phyloP scores from a whole-genome alignment of 2,113 vertebrate species.

The Gopherus evgoodei region DNA sequence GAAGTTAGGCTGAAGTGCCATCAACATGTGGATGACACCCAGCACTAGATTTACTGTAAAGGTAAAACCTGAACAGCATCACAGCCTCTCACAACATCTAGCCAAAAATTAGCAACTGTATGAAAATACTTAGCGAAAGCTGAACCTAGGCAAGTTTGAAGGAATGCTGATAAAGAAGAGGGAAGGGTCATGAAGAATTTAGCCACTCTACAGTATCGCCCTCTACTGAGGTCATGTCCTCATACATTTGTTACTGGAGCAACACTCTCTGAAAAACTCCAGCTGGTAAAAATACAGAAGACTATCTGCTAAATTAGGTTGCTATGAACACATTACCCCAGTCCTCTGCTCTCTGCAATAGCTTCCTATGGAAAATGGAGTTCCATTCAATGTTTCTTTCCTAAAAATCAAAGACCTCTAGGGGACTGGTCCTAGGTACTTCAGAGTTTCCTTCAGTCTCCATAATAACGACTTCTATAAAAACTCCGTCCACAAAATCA shows the following conservation, averaged over 20 bases:
- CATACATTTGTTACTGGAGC: neutral
- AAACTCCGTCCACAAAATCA: neutral
- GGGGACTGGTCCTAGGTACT: neutral
- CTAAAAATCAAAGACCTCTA: neutral
- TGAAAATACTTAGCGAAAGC: neutral
- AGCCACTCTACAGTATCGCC: neutral
- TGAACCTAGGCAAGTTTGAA: neutral
- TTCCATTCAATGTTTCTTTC: neutral
- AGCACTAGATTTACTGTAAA: neutral
- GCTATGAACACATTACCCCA: neutral
- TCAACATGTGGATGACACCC: neutral
- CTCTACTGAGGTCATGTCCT: neutral
- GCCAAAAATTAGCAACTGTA: neutral
- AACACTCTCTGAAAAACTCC: neutral
- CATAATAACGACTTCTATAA: neutral
- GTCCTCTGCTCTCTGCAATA: neutral
- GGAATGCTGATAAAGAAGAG: neutral
- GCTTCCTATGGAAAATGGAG: neutral
- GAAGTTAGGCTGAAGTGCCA: neutral
- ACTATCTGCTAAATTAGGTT: neutral
- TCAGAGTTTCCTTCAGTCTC: neutral
- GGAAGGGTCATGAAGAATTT: neutral
- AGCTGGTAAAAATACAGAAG: neutral
- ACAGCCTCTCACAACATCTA: neutral
- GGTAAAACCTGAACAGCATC: neutral